Conservation (phyloP, 1,140 invertebrate species). For the Diorhabda sublineata region DNA sequence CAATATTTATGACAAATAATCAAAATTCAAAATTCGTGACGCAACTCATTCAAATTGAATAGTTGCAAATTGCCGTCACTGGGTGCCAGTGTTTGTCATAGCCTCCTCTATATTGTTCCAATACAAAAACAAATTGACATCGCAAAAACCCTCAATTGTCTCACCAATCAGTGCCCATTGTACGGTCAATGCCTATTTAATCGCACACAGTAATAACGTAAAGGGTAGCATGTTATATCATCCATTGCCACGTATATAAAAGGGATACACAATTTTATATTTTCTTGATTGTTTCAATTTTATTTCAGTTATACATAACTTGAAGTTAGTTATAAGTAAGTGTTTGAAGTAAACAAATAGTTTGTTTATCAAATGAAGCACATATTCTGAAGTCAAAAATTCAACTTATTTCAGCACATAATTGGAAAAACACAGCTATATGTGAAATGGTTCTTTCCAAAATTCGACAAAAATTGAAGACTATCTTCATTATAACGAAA, state of each 20-base stretch:
- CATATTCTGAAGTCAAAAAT: no score
- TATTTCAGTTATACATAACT: no score
- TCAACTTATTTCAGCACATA: no score
- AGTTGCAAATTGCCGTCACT: slow-evolving; percentile 41
- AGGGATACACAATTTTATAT: no score
- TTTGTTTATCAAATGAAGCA: no score
- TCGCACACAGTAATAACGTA: slow-evolving; percentile 29
- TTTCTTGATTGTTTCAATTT: no score
- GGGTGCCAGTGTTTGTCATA: slow-evolving; percentile 37
- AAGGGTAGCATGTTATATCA: slow-evolving; percentile 29
- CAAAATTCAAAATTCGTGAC: slow-evolving; percentile 43
- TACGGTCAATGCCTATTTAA: slow-evolving; percentile 43
- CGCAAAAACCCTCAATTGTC: slow-evolving; percentile 46
- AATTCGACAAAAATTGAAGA: no score
- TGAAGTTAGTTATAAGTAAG: no score
- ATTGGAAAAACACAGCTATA: no score
- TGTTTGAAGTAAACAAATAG: no score
- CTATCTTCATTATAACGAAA: no score
- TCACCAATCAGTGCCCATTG: slow-evolving; percentile 46
- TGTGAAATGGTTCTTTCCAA: no score
- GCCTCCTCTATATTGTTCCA: slow-evolving; percentile 37
- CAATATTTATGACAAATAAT: slow-evolving; percentile 22
- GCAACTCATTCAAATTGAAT: slow-evolving; percentile 41
- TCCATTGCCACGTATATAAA: background rate
- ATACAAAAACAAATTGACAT: slow-evolving; percentile 48